These are phyloP conservation scores for Hippopotamus amphibius DNA, from an alignment of 2,113 vertebrate species.

Conservation along the genomic window DNA sequence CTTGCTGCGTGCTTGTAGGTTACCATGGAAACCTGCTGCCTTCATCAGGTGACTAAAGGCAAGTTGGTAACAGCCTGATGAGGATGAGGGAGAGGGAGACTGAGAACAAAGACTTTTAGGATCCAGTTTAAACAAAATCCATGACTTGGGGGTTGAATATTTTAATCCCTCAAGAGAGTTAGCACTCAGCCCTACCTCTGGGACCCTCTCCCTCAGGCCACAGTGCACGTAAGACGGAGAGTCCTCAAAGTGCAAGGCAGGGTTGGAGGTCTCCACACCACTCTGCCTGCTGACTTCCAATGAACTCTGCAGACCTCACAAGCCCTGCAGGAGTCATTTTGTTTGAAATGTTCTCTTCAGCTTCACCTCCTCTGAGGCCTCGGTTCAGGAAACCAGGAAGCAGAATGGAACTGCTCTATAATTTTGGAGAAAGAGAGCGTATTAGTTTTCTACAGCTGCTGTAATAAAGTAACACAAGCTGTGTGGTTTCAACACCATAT, in stretches of 20 bases:
- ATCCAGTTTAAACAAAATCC: slow-evolving; percentile 33
- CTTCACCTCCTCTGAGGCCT: not conserved
- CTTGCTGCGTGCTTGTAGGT: slow-evolving; percentile 54
- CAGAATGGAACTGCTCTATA: not conserved
- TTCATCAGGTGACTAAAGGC: slow-evolving; percentile 51
- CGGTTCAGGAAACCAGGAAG: not conserved
- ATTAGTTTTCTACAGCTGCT: not conserved
- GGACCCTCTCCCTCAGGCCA: not conserved
- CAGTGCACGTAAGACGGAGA: not conserved
- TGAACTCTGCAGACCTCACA: not conserved
- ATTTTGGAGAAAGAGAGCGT: not conserved
- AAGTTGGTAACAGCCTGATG: slow-evolving; percentile 46
- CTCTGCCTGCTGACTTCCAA: not conserved
- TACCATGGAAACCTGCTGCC: slow-evolving; percentile 77
- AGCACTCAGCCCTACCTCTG: not conserved
- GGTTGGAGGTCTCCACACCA: not conserved
- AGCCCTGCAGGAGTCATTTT: not conserved
- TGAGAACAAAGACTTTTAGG: slow-evolving; percentile 66
- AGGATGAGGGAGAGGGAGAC: not conserved
- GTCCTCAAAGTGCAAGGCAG: not conserved
- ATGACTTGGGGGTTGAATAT: not conserved
- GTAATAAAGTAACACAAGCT: not conserved
- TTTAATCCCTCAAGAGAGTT: not conserved
- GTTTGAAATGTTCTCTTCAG: not conserved
- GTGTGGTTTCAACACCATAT: not conserved